Evolutionary conservation across 2,113 vertebrate species (phyloP).

Genomic region (Genyomyrus donnyi): DNA sequence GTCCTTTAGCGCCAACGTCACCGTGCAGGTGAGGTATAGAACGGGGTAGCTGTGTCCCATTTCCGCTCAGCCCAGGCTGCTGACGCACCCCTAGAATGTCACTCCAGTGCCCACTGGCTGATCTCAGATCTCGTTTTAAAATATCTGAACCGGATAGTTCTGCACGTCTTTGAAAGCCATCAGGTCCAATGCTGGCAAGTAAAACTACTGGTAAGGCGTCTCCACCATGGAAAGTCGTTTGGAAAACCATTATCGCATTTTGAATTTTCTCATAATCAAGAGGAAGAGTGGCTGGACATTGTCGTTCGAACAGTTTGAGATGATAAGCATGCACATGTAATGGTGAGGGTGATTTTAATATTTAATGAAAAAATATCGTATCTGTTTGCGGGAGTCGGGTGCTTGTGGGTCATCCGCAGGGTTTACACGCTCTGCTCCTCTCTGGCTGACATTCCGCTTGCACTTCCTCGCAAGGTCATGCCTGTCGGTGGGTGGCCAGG

Average conservation of each 20-base stretch:
- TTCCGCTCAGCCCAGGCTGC: accelerated
- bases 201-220: background rate
- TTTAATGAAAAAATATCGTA: slow-evolving; percentile 31
- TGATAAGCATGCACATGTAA: slow-evolving; percentile 25
- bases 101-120: background rate
- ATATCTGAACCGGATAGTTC: background rate
- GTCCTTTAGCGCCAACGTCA: background rate
- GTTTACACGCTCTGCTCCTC: slow-evolving; percentile 38
- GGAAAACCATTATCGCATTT: background rate
- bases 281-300: slow-evolving; percentile 14
- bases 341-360: slow-evolving; percentile 36
- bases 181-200: background rate
- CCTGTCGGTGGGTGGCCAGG: slow-evolving; percentile 50
- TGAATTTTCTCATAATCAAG: background rate
- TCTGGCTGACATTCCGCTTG: slow-evolving; percentile 52
- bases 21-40: background rate
- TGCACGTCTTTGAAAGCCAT: background rate
- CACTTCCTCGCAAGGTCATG: slow-evolving; percentile 55
- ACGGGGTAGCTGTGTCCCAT: background rate
- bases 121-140: background rate
- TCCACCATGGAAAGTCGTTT: background rate
- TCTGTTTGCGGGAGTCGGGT: slow-evolving; percentile 44
- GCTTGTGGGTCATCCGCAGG: slow-evolving; percentile 29
- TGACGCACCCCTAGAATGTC: background rate
- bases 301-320: slow-evolving; percentile 30